Conservation (phyloP, 2,113 vertebrate species). For the Centropus bengalensis region DNA sequence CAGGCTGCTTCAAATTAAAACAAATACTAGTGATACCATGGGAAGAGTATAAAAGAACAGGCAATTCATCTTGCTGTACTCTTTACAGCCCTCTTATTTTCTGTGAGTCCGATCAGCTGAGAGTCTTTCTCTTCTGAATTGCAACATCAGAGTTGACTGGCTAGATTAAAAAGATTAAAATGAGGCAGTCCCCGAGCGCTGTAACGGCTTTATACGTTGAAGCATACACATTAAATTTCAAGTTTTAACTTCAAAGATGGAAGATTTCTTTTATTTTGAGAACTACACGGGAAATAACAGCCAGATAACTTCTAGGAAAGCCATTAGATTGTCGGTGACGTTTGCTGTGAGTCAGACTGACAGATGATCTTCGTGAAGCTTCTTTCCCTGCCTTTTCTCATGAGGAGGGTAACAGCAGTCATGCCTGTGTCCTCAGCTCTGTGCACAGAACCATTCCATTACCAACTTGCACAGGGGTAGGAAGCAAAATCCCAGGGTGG, state of each 20-base stretch:
- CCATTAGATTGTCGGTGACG: not conserved
- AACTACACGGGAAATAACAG: not conserved
- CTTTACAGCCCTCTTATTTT: not conserved
- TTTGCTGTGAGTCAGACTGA: conserved; percentile 18
- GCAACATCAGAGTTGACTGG: not conserved
- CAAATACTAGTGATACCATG: not conserved
- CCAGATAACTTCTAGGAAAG: conserved; percentile 32
- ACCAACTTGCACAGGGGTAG: not conserved
- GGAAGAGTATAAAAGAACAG: not conserved
- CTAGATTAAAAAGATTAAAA: conserved; percentile 14
- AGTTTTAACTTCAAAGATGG: not conserved
- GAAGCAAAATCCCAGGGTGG: conserved; percentile 33
- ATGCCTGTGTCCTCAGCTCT: not conserved
- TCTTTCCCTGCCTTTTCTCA: conserved; percentile 1
- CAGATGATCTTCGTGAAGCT: not conserved
- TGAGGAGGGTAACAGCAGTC: not conserved
- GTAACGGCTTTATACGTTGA: not conserved
- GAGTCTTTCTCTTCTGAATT: not conserved
- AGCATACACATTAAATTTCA: not conserved
- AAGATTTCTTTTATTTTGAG: not conserved
- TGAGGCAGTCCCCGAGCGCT: not conserved
- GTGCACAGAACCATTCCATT: not conserved
- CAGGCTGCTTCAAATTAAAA: not conserved
- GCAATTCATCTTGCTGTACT: not conserved
- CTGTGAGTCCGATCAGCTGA: not conserved